Evolutionary conservation across 2,888 invertebrate species (phyloP), one percentile per base, ranked within the genome.

Genomic region (Ophioninae sp.): DNA sequence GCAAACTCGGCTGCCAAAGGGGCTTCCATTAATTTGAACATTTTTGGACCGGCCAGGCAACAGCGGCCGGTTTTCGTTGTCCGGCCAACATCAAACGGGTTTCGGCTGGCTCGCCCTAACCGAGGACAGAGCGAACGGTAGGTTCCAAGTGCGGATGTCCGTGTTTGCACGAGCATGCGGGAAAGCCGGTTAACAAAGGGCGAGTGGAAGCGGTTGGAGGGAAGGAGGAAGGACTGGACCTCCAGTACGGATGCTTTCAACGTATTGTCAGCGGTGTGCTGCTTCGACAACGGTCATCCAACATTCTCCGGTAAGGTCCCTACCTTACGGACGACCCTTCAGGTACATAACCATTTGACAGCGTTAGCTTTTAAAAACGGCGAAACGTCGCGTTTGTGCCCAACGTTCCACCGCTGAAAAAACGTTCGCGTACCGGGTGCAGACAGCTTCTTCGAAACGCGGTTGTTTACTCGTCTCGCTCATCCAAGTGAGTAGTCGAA

Each of bases 301-400:
- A 85, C 85, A 82, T 82, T 85, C 77, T 72, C 80, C 69, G 41
- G 59, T 41, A 5, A 44, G 44, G 44, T 13, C 8, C 44, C 7
- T 44, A 44, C 44, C 44, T 0, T 44, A 44, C 44, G 44, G 44
- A 44, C 44, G 13, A 44, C 44, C 13, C 50, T 6, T 50, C 17
- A 65, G 77, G 73, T 67, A 73, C 64, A 56, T 69, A 61, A 37
- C 64, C 13, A 10, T 39, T 65, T 7, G 23, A 69, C 30, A 30
- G 30, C 5, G 37, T 23, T 8, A 37, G 72, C 61, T 6, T 62
- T 17, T 41, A 23, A 21, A 62, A 59, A 72, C 23, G n/a, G 2
- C 7, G 73, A 39, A 39, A 62, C 62, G 73, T 44, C 50, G 44
- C 44, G 13, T 44, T 10, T 50, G 3, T 2, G 13, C 13, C 13